Conservation (phyloP, 2,797 vertebrate species). For the Avahi laniger region DNA sequence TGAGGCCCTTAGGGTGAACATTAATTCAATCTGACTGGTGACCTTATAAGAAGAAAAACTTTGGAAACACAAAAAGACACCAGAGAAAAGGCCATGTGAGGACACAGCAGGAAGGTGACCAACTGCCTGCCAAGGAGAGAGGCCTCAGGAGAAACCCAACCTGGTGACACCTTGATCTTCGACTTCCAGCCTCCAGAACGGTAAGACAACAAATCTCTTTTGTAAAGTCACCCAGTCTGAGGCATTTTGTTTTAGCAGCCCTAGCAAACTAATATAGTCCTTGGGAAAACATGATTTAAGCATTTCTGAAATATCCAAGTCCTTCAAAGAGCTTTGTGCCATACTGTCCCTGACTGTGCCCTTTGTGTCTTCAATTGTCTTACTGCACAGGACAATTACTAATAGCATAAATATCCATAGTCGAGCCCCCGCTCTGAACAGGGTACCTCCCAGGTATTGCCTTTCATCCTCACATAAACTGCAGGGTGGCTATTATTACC, state of each 20-base stretch:
- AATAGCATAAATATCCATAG: background rate
- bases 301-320: background rate
- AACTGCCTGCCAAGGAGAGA: background rate
- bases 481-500: background rate
- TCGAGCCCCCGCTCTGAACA: background rate
- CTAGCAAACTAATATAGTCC: background rate
- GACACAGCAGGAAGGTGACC: background rate
- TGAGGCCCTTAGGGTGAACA: background rate
- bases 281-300: background rate
- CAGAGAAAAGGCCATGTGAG: background rate
- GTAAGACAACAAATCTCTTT: background rate
- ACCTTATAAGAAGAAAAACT: background rate
- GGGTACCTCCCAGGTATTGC: background rate
- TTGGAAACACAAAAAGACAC: background rate
- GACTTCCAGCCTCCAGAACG: background rate
- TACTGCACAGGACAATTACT: background rate
- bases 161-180: background rate
- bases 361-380: background rate
- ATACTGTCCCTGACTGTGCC: background rate
- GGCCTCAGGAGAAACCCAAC: background rate
- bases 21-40: background rate
- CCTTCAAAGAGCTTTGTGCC: background rate
- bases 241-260: background rate
- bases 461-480: background rate
- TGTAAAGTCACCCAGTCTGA: background rate